Percentiles rank a stretch among this genome's conserved stretches.
Evolutionary conservation across 2,888 invertebrate genomes (phyloP).

Genomic region (Sphaerophoria rueppellii): DNA sequence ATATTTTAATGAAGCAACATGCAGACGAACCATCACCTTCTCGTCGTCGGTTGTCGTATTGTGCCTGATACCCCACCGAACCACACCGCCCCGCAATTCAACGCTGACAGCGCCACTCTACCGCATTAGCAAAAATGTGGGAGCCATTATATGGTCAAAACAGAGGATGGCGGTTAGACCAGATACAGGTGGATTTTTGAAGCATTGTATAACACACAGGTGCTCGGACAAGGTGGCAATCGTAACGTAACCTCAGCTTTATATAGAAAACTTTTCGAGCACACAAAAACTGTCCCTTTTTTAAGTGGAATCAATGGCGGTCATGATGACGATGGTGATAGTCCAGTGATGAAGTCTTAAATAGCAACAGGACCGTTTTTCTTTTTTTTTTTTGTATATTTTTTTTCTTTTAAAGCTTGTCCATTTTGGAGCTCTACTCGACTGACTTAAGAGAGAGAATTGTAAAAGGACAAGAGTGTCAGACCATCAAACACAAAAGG

Average conservation of each 20-base stretch:
- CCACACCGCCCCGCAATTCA: not conserved
- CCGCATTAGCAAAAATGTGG: too few relatives aligned
- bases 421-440: not conserved
- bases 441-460: not conserved
- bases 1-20: conserved; percentile 67
- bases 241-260: too few relatives aligned
- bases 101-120: not conserved
- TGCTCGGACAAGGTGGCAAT: conserved; percentile 3
- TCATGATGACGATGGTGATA: not conserved
- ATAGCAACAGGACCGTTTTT: conserved; percentile 1
- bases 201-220: conserved; percentile 44
- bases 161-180: conserved; percentile 36
- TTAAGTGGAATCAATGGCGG: conserved; percentile 15
- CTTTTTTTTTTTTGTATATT: conserved; percentile 8
- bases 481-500: conserved; percentile 25
- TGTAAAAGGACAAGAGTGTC: not conserved
- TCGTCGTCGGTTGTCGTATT: not conserved
- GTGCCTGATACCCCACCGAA: not conserved
- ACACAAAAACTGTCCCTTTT: not conserved
- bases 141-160: conserved; percentile 42
- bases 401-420: conserved; percentile 40
- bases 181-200: not conserved
- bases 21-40: conserved; percentile 43
- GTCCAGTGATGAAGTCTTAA: not conserved
- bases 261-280: not conserved